Evolutionary conservation across 2,113 vertebrate species (phyloP).

Genomic region (Dipodomys spectabilis): DNA sequence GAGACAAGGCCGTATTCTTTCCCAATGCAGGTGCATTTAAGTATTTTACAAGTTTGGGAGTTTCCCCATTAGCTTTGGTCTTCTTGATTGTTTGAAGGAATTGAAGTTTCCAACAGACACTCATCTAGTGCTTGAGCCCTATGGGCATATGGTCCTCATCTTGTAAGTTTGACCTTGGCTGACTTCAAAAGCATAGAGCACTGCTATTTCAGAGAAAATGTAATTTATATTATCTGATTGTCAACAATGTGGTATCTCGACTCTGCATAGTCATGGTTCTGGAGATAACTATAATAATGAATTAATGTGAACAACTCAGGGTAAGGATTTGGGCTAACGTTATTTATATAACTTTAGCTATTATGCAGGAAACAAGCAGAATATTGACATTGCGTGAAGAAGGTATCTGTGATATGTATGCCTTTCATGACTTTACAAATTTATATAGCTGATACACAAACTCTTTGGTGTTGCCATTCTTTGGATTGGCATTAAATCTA

Average conservation of each 20-base stretch:
- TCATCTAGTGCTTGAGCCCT: neutral
- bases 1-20: neutral
- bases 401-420: neutral
- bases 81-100: constrained; percentile 54
- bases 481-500: constrained; percentile 1
- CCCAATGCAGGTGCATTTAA: neutral
- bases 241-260: constrained; percentile 58
- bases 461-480: constrained; percentile 7
- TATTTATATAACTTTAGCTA: constrained; percentile 52
- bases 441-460: constrained; percentile 42
- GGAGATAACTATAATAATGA: constrained; percentile 20
- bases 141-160: constrained; percentile 39
- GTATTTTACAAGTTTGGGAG: neutral
- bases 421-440: constrained; percentile 1
- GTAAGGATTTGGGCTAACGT: constrained; percentile 9
- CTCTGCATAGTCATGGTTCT: neutral
- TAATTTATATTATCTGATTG: constrained; percentile 76
- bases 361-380: constrained; percentile 10
- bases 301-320: constrained; percentile 14
- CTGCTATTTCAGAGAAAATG: constrained; percentile 63
- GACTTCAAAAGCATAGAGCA: constrained; percentile 63
- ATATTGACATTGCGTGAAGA: neutral
- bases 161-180: constrained; percentile 64
- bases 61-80: constrained; percentile 45
- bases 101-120: constrained; percentile 43